Evolutionary conservation across 2,888 invertebrate species (phyloP).

Genomic region (Willowsia nigromaculata): DNA sequence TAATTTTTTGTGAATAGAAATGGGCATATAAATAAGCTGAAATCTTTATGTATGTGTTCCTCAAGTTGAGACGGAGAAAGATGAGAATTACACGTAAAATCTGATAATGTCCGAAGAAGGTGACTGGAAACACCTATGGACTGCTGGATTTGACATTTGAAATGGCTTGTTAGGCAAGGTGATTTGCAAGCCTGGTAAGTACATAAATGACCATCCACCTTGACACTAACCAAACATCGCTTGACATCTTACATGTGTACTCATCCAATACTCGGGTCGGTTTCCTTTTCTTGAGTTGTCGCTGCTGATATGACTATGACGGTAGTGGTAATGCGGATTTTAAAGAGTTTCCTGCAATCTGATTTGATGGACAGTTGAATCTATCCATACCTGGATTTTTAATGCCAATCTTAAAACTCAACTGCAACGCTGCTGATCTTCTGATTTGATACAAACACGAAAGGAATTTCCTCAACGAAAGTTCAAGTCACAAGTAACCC

Average conservation of each 20-base stretch:
- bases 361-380: neutral
- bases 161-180: constrained; percentile 63
- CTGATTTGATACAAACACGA: neutral
- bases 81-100: constrained; percentile 24
- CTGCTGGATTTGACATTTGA: constrained; percentile 62
- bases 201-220: constrained; percentile 69
- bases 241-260: constrained; percentile 63
- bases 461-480: constrained; percentile 11
- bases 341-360: neutral
- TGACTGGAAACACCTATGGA: constrained; percentile 59
- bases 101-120: constrained; percentile 61
- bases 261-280: constrained; percentile 39
- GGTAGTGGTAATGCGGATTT: neutral
- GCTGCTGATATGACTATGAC: neutral
- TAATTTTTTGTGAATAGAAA: constrained; percentile 7
- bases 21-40: neutral
- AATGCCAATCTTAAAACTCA: neutral
- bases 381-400: neutral
- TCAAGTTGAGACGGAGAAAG: neutral
- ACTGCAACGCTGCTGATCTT: neutral
- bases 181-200: constrained; percentile 74
- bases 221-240: constrained; percentile 64
- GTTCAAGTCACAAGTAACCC: neutral
- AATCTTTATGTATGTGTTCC: neutral
- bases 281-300: constrained; percentile 47